Evolutionary conservation across 2,113 vertebrate genomes (phyloP).

Genomic region (Myanophis thanlyinensis): DNA sequence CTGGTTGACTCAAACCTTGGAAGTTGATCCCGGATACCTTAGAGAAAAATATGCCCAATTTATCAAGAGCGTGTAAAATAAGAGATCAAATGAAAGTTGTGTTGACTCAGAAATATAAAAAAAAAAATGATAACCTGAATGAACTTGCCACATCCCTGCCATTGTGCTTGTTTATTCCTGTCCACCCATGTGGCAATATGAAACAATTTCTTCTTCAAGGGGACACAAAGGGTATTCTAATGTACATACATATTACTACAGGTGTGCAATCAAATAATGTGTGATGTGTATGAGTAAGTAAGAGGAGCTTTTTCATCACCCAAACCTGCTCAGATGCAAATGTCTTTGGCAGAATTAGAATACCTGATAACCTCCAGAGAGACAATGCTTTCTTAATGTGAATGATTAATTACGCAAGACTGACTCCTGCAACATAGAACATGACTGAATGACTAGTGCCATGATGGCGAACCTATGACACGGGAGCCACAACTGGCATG

Average conservation of each 20-base stretch:
- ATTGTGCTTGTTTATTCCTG: too few relatives aligned
- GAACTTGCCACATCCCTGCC: not conserved
- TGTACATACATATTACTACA: not conserved
- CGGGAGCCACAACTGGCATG: too few relatives aligned
- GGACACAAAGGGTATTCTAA: not conserved
- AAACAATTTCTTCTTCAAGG: not conserved
- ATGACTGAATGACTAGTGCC: not conserved
- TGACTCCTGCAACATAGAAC: not conserved
- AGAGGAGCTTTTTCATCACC: slow-evolving; percentile 21
- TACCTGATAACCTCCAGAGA: not conserved
- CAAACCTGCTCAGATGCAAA: not conserved
- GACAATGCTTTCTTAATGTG: not conserved
- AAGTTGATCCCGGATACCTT: not conserved
- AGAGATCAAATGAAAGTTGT: not conserved
- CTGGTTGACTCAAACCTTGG: not conserved
- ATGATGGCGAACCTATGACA: too few relatives aligned
- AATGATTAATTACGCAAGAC: not conserved
- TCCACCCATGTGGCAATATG: not conserved
- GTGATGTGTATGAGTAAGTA: slow-evolving; percentile 14
- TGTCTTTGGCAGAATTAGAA: not conserved
- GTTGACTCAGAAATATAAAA: not conserved
- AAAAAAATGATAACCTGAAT: not conserved
- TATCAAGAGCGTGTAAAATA: not conserved
- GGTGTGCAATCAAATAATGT: not conserved
- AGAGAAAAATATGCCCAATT: not conserved